Percentiles rank a stretch among this genome's conserved stretches.
Conservation (phyloP, 1,140 invertebrate genomes). For the Latrodectus geometricus region DNA sequence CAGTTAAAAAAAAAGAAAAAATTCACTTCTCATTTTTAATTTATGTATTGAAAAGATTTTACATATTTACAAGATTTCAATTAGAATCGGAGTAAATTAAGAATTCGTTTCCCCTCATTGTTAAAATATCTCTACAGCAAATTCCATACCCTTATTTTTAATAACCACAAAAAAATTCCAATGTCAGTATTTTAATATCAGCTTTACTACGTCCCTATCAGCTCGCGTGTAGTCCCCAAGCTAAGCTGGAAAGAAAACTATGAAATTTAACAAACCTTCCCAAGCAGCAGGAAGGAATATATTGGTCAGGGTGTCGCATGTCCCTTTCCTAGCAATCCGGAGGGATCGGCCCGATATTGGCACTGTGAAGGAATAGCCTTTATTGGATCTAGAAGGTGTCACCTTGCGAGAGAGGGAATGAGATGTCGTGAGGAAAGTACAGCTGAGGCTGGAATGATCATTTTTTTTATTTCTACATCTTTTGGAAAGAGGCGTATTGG, state of each 20-base stretch:
- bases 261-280: neutral
- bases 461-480: constrained; percentile 20
- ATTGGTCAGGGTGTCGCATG: constrained; percentile 25
- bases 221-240: too few species aligned
- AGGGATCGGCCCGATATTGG: constrained; percentile 18
- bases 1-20: too few species aligned
- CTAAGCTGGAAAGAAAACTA: too few species aligned
- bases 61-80: too few species aligned
- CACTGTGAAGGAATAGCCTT: neutral
- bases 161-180: too few species aligned
- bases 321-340: neutral
- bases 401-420: constrained; percentile 5
- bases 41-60: too few species aligned
- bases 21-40: too few species aligned
- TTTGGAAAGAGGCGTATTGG: constrained; percentile 14
- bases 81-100: too few species aligned
- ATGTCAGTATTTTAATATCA: too few species aligned
- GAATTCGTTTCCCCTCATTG: too few species aligned
- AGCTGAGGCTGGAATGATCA: constrained; percentile 23
- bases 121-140: too few species aligned
- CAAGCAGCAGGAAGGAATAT: neutral
- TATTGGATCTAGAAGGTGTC: constrained; percentile 45
- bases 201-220: neutral
- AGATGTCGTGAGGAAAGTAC: constrained; percentile 15
- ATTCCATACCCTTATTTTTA: too few species aligned